These are phyloP conservation scores for Seira musarum DNA, from an alignment of 2,888 invertebrate genomes.

Conservation along the genomic window DNA sequence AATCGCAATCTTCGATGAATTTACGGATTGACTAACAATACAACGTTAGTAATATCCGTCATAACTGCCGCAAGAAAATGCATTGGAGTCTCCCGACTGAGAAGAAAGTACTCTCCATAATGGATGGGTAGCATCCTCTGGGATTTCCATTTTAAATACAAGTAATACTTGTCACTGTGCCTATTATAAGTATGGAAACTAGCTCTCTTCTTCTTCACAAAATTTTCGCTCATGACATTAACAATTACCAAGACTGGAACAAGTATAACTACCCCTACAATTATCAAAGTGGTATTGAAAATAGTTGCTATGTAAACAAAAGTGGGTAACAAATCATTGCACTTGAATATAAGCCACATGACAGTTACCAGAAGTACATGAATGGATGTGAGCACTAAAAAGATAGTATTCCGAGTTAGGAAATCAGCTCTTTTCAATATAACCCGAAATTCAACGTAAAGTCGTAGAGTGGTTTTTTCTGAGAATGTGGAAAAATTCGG, in stretches of 20 bases:
- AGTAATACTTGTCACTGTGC: neutral
- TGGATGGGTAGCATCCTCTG: no score
- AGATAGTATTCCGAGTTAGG: neutral
- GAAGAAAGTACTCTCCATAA: conserved; percentile 10
- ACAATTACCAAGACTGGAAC: conserved; percentile 1
- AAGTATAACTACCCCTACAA: neutral
- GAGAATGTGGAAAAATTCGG: neutral
- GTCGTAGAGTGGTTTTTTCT: neutral
- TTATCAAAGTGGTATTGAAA: no score
- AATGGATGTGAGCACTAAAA: neutral
- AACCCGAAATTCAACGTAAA: conserved; percentile 19
- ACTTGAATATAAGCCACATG: conserved; percentile 12
- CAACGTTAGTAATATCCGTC: conserved; percentile 23
- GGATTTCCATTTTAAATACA: conserved; percentile 7
- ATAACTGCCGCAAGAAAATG: conserved; percentile 16
- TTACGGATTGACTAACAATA: conserved; percentile 26
- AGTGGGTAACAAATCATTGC: conserved; percentile 2
- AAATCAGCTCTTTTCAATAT: conserved; percentile 20
- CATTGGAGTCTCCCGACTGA: neutral
- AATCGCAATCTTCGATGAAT: no score
- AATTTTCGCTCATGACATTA: neutral
- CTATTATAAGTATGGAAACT: conserved; percentile 1
- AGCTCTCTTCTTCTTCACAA: neutral
- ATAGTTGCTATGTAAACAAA: no score
- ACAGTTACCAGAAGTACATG: conserved; percentile 6